Percentiles rank a stretch among this genome's conserved stretches.
Evolutionary conservation across 2,888 invertebrate genomes (phyloP).

Genomic region (Morpho helenor): DNA sequence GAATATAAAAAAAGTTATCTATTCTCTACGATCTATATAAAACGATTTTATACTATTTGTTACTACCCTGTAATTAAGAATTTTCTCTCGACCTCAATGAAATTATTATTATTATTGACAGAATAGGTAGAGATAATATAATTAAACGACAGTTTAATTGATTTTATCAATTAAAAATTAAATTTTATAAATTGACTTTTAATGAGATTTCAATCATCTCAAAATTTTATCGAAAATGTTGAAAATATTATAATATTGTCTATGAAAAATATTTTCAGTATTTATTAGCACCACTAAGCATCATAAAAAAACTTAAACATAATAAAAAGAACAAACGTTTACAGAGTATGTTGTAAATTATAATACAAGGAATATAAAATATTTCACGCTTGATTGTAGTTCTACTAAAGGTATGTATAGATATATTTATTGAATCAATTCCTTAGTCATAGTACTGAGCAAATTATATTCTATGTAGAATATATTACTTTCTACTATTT

Average conservation of each 20-base stretch:
- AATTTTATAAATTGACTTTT: slow-evolving; percentile 60
- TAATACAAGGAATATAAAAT: no score
- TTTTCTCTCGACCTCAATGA: slow-evolving; percentile 48
- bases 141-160: slow-evolving; percentile 18
- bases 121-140: slow-evolving; percentile 33
- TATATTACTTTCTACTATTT: not conserved
- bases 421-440: slow-evolving; percentile 25
- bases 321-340: no score
- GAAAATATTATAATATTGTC: slow-evolving; percentile 66
- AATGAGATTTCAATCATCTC: slow-evolving; percentile 54
- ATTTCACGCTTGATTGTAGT: no score
- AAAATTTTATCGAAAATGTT: slow-evolving; percentile 62
- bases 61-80: slow-evolving; percentile 58
- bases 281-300: slow-evolving; percentile 68
- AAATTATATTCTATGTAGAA: slow-evolving; percentile 22
- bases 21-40: slow-evolving; percentile 12
- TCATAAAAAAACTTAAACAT: slow-evolving; percentile 6
- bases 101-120: slow-evolving; percentile 33
- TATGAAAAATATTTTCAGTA: slow-evolving; percentile 66
- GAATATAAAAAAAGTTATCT: not conserved
- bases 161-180: slow-evolving; percentile 35
- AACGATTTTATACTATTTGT: slow-evolving; percentile 44
- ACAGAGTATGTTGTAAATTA: no score
- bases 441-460: slow-evolving; percentile 28
- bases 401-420: not conserved